phyloP scores from a whole-genome alignment of 2,113 vertebrate species.

The Pygoscelis adeliae region DNA sequence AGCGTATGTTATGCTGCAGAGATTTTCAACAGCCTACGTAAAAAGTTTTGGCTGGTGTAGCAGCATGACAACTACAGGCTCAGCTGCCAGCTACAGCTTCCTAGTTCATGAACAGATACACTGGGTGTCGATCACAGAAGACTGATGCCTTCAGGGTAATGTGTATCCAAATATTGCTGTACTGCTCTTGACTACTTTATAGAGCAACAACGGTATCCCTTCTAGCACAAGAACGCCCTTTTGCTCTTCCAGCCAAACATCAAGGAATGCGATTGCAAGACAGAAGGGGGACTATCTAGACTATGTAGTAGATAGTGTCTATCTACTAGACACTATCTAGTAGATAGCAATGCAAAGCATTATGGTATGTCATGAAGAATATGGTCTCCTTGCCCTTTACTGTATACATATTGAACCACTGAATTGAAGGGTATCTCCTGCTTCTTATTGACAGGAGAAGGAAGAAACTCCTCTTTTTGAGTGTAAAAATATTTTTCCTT shows the following conservation, averaged over 20 bases:
- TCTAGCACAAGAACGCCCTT: neutral
- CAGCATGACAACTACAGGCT: neutral
- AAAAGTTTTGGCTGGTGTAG: neutral
- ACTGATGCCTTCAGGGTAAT: neutral
- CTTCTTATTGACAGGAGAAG: neutral
- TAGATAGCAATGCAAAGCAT: neutral
- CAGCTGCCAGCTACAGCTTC: neutral
- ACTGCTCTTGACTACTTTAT: neutral
- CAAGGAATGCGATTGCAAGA: neutral
- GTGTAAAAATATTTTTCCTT: neutral
- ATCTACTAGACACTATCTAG: neutral
- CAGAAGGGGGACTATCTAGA: neutral
- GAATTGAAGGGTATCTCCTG: neutral
- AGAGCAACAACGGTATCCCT: neutral
- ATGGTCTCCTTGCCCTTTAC: neutral
- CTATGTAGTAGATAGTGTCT: too few relatives aligned
- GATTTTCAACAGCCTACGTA: neutral
- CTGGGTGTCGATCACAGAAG: rapidly evolving
- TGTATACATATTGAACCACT: neutral
- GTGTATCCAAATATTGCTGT: neutral
- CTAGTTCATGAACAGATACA: rapidly evolving
- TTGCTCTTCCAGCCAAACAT: neutral
- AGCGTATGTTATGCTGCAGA: neutral
- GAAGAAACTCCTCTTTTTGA: neutral
- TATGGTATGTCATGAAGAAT: neutral